Evolutionary conservation across 2,888 invertebrate genomes (phyloP).

Genomic region (Spilosoma lubricipeda): DNA sequence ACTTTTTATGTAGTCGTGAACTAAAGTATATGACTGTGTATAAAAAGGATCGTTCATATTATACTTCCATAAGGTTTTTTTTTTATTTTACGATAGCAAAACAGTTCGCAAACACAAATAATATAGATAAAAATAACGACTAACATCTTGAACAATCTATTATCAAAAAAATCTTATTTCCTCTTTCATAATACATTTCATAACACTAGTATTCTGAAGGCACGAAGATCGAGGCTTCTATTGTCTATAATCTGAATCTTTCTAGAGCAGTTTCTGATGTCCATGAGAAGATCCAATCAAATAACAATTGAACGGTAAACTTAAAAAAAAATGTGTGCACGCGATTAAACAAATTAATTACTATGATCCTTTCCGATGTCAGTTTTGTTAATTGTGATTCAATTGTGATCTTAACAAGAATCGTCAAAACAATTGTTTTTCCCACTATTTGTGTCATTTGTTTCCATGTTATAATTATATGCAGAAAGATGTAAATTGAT

Average conservation of each 20-base stretch:
- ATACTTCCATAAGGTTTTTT: too few species aligned
- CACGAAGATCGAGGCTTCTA: neutral
- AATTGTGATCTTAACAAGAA: constrained; percentile 25
- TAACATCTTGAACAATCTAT: neutral
- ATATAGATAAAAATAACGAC: neutral
- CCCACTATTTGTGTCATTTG: constrained; percentile 24
- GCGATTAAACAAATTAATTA: constrained; percentile 20
- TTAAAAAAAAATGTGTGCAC: constrained; percentile 15
- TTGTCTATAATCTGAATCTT: neutral
- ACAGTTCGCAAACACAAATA: neutral
- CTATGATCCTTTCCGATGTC: constrained; percentile 3
- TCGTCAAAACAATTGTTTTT: constrained; percentile 32
- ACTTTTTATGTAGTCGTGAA: too few species aligned
- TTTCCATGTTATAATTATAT: neutral
- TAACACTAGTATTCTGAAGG: neutral
- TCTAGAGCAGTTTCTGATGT: neutral
- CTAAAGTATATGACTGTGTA: too few species aligned
- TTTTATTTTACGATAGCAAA: neutral
- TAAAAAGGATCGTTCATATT: too few species aligned
- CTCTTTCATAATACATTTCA: neutral
- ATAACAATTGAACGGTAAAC: constrained; percentile 6
- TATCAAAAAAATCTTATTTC: neutral
- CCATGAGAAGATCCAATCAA: constrained; percentile 5
- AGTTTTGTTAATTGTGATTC: too few species aligned
- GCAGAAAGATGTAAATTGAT: neutral